Evolutionary conservation across 2,113 vertebrate genomes (phyloP), one percentile per base, ranked within the genome.

Genomic region (Bagarius yarrelli): DNA sequence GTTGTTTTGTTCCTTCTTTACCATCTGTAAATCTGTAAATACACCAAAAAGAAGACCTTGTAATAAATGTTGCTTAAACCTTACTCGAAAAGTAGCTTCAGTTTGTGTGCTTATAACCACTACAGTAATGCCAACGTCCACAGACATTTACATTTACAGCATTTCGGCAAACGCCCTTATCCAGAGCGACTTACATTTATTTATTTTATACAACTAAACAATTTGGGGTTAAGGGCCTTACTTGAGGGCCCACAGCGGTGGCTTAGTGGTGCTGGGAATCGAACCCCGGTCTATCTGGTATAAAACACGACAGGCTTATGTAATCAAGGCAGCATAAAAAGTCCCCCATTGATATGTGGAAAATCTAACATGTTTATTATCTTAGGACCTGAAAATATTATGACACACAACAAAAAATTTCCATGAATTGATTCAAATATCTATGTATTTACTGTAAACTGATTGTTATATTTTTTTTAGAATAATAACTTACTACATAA

Each of bases 21-120:
- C 40, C 18, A 2, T 47, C 69, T 71, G 67, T 71, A 27, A 71
- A 50, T 70, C 36, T 52, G 69, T 55, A 55, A 73, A 73, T 73
- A 53, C 27, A 55, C 50, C 70, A 27, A 55, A n/a, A 30, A 34
- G 70, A 55, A 73, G 47, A 73, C 19, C 70, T 34, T 55, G 69
- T 73, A 55, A 73, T 73, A 73, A 73, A 73, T 55, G 27, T 73
- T 52, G 44, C 44, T 71, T 27, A 71, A 27, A 71, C n/a, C 52
- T 73, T 55, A 55, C 50, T 55, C 34, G 32, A 73, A 14, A 55
- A 73, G 27, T 12, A 73, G 27, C 25, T 32, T 55, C 19, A 27
- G 18, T 55, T 55, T 15, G 50, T 55, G 3, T 53, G 70, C 30
- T 73, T 14, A 55, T 27, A 23, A 73, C 55, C 16, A 55, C 50